Conservation (phyloP, 2,113 vertebrate species). For the Thryonomys swinderianus region DNA sequence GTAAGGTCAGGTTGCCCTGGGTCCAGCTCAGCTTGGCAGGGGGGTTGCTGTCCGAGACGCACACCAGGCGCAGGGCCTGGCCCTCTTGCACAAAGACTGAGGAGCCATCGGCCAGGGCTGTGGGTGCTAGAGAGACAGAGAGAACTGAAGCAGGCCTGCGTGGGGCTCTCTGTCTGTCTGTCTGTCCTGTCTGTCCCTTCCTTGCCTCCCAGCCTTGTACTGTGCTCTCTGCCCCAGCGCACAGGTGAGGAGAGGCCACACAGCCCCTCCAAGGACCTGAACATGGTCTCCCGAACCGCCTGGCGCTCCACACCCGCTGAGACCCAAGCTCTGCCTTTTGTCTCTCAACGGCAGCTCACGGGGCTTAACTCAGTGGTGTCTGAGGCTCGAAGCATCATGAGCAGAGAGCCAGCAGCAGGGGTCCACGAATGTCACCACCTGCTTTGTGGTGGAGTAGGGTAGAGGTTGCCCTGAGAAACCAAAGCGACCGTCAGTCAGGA, state of each 20-base stretch:
- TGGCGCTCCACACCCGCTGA: background rate
- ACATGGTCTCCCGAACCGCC: accelerated
- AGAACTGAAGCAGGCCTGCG: background rate
- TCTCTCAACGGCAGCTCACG: background rate
- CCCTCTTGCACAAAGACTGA: slow-evolving; percentile 17
- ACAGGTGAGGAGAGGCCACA: too few species aligned
- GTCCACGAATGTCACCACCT: background rate
- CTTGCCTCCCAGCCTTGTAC: background rate
- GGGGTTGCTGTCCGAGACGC: background rate
- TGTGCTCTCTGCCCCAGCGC: too few species aligned
- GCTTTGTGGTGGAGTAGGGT: background rate
- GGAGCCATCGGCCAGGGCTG: background rate
- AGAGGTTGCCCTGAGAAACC: too few species aligned
- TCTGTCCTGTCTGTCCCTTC: background rate
- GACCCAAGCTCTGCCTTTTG: background rate
- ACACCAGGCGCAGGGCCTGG: slow-evolving; percentile 4
- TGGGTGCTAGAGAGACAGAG: background rate
- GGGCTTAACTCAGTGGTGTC: too few species aligned
- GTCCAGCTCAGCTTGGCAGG: background rate
- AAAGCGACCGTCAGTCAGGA: background rate
- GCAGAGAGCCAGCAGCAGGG: background rate
- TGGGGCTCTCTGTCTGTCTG: background rate
- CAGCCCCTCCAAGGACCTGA: too few species aligned
- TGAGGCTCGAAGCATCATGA: background rate
- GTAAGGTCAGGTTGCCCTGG: background rate